These are phyloP conservation scores for Amblyopsis hoosieri DNA, from an alignment of 2,797 vertebrate genomes.

Conservation along the genomic window DNA sequence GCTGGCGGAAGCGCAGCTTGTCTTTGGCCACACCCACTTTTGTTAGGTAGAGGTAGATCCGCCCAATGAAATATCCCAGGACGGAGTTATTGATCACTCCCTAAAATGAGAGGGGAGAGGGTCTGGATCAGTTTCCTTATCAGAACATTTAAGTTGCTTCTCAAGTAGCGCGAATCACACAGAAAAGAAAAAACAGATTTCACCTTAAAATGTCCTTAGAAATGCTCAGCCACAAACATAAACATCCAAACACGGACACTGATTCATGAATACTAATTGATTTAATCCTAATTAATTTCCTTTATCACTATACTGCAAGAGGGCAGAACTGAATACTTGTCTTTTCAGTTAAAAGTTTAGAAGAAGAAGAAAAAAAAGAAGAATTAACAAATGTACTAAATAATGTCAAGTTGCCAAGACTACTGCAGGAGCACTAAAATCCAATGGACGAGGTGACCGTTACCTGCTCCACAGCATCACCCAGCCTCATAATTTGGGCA, in stretches of 20 bases:
- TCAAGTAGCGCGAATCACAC: not conserved
- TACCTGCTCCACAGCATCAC: constrained; percentile 96
- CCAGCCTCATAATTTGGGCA: constrained; percentile 88
- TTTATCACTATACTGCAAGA: no score
- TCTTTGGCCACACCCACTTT: constrained; percentile 93
- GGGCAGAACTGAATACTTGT: no score
- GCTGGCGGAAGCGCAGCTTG: constrained; percentile 97
- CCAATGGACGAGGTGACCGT: not conserved
- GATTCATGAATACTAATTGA: no score
- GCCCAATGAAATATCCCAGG: constrained; percentile 97
- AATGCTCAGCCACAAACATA: no score
- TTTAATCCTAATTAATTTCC: no score
- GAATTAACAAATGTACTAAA: no score
- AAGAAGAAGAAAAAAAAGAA: no score
- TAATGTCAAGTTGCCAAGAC: no score
- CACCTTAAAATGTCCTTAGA: not conserved
- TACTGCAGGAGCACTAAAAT: no score
- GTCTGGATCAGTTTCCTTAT: not conserved
- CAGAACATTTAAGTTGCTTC: not conserved
- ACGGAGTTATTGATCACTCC: constrained; percentile 98
- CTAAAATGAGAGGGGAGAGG: constrained; percentile 61
- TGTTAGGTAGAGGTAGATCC: constrained; percentile 97
- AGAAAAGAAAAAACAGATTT: no score
- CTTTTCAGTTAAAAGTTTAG: no score
- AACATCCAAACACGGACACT: no score